Base-by-base conservation (phyloP, 2,888 invertebrate species). In the Horisme vitalbata region DNA sequence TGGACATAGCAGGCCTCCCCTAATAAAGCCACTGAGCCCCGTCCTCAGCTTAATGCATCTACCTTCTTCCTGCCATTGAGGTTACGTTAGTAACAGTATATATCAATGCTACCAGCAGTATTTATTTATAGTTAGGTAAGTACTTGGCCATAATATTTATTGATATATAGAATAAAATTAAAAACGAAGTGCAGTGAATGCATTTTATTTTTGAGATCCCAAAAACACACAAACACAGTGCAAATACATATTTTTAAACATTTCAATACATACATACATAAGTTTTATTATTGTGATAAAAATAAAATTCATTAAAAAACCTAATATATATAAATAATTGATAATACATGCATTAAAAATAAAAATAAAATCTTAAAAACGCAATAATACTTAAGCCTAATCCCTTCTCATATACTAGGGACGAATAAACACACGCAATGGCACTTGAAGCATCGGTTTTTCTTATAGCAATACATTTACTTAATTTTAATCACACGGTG, bases 131-230 rank as follows among this genome's bases (percentile, higher is more conserved):
- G n/a, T n/a, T n/a, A n/a, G n/a, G n/a, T n/a, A n/a, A n/a, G n/a
- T n/a, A n/a, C n/a, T n/a, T n/a, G n/a, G n/a, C n/a, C n/a, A n/a
- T n/a, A n/a, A n/a, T n/a, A n/a, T n/a, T n/a, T n/a, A n/a, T n/a
- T n/a, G n/a, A n/a, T n/a, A n/a, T n/a, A 5, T 31, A 34, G 28
- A 43, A 33, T 26, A 27, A 27, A 34, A 52, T 57, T 63, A 65
- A 68, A 44, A 54, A 34, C 39, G 24, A 53, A 38, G 54, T 77
- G 76, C 79, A 81, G 71, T 77, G 75, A 79, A 78, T 81, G 83
- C 71, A 77, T 79, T 84, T 83, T 86, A 83, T 88, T 89, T 86
- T 85, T 86, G 89, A 88, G 88, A 90, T 89, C 88, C 83, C 89
- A 89, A 90, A 89, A 89, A 90, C 87, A 86, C 87, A 80, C 83